Percentiles rank a stretch among this genome's conserved stretches.
phyloP scores from a whole-genome alignment of 2,113 vertebrate species.

The Pteropus alecto region DNA sequence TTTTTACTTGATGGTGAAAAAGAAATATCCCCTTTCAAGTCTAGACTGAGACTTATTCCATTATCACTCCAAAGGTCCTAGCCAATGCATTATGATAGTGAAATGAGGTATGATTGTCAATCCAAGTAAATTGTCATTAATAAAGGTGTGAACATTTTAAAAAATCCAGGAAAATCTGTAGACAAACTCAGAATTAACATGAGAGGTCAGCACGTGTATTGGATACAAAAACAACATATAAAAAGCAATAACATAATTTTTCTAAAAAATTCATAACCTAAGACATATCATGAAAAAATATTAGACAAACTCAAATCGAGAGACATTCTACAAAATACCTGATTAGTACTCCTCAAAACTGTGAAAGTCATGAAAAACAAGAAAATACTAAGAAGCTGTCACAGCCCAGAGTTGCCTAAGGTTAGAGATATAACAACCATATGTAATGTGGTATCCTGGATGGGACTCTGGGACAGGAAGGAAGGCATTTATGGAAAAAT shows the following conservation, averaged over 20 bases:
- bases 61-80: background rate
- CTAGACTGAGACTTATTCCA: background rate
- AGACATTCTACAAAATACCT: background rate
- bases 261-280: background rate
- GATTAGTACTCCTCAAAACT: background rate
- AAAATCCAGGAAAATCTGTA: background rate
- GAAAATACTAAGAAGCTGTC: background rate
- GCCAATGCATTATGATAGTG: background rate
- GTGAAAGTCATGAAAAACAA: background rate
- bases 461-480: background rate
- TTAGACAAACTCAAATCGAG: background rate
- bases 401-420: background rate
- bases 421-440: background rate
- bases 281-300: background rate
- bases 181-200: background rate
- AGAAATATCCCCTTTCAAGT: background rate
- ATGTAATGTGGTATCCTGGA: background rate
- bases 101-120: background rate
- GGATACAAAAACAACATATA: background rate
- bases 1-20: background rate
- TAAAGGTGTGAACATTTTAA: background rate
- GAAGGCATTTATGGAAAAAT: background rate
- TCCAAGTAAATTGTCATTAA: background rate
- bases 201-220: background rate
- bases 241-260: background rate